These are phyloP conservation scores for Champsocephalus gunnari DNA, from an alignment of 2,797 vertebrate species.

Conservation along the genomic window DNA sequence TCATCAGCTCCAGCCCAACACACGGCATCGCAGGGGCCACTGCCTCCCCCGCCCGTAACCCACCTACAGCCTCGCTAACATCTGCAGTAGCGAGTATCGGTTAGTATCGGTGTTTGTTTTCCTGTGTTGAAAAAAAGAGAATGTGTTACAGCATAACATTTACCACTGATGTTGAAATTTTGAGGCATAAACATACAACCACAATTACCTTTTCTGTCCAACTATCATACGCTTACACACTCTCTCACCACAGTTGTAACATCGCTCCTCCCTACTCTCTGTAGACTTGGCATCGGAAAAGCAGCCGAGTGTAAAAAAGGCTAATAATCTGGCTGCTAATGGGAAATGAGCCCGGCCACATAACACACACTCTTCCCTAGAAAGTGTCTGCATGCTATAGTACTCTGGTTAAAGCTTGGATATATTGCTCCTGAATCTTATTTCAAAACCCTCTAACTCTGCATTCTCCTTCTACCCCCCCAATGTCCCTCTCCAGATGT, in stretches of 20 bases:
- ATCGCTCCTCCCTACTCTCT: conserved; percentile 18
- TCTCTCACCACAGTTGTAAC: conserved; percentile 2
- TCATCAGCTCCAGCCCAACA: conserved; percentile 77
- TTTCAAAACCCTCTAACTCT: background rate
- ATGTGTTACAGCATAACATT: no score
- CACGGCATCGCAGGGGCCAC: conserved; percentile 53
- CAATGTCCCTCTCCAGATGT: conserved; percentile 83
- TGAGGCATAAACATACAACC: no score
- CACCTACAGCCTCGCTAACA: conserved; percentile 78
- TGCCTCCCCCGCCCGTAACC: conserved; percentile 62
- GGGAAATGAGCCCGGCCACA: conserved; percentile 28
- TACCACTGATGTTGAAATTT: no score
- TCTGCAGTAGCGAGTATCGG: conserved; percentile 92
- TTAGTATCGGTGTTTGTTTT: conserved; percentile 66
- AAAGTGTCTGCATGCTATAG: conserved; percentile 1
- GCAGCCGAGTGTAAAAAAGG: conserved; percentile 38
- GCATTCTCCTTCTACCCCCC: no score
- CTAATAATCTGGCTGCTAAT: conserved; percentile 45
- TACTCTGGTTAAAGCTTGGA: conserved; percentile 16
- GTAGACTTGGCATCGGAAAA: conserved; percentile 15
- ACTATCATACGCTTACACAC: background rate
- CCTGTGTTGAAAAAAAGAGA: background rate
- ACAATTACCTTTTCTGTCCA: background rate
- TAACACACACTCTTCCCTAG: conserved; percentile 23
- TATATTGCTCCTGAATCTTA: background rate